Conservation (phyloP, 2,888 invertebrate genomes). For the Perizoma flavofasciatum region DNA sequence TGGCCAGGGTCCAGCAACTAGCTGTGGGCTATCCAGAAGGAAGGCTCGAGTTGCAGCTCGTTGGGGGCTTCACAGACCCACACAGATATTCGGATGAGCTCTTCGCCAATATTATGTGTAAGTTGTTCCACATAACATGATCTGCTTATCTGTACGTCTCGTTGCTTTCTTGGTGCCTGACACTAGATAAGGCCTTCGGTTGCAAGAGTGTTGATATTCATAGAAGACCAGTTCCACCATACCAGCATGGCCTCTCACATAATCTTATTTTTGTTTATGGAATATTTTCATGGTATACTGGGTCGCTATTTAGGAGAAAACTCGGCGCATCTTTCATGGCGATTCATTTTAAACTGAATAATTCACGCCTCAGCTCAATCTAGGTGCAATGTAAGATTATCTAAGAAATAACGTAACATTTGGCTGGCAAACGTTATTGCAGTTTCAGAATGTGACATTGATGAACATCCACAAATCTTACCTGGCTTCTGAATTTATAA, state of each 20-base stretch:
- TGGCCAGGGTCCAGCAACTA: constrained; percentile 93
- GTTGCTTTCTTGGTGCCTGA: neutral
- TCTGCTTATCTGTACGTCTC: neutral
- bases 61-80: constrained; percentile 95
- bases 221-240: too few relatives aligned
- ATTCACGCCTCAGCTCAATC: too few relatives aligned
- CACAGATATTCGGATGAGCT: constrained; percentile 94
- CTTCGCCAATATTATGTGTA: constrained; percentile 93
- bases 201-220: too few relatives aligned
- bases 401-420: constrained; percentile 2
- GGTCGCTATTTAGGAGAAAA: too few relatives aligned
- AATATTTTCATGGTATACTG: too few relatives aligned
- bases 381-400: neutral
- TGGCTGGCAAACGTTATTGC: constrained; percentile 2
- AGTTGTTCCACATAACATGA: constrained; percentile 44
- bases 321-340: too few relatives aligned
- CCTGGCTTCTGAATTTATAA: constrained; percentile 7
- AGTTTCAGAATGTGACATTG: constrained; percentile 12
- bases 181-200: too few relatives aligned
- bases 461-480: constrained; percentile 7
- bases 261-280: too few relatives aligned
- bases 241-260: too few relatives aligned
- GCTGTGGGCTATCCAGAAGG: constrained; percentile 94
- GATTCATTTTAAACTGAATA: too few relatives aligned
- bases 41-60: constrained; percentile 93